Percentiles rank a stretch among this genome's conserved stretches.
phyloP scores from a whole-genome alignment of 2,888 invertebrate genomes.

The Augiades crinisus region DNA sequence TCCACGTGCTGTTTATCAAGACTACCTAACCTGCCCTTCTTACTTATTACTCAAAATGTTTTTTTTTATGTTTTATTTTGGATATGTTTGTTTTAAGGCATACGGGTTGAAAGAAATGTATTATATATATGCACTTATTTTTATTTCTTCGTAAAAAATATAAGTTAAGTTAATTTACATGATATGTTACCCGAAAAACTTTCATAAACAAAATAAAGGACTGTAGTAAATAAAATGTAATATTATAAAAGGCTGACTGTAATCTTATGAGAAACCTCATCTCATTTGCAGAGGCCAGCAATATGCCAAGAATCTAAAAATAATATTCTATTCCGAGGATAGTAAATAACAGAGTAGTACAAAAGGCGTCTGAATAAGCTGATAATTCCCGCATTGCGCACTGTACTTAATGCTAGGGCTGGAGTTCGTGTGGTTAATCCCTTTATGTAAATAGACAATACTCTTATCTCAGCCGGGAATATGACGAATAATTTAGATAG shows the following conservation, averaged over 20 bases:
- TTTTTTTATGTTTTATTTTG: no score
- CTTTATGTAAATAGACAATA: slow-evolving; percentile 47
- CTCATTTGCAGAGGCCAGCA: background rate
- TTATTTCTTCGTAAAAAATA: no score
- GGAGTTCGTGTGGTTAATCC: slow-evolving; percentile 39
- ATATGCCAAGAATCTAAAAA: slow-evolving; percentile 12
- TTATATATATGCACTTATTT: no score
- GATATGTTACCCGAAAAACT: no score
- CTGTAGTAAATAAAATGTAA: background rate
- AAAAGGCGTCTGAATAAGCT: slow-evolving; percentile 33
- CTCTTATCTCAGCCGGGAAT: background rate
- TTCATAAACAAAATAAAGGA: no score
- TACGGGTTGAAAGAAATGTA: no score
- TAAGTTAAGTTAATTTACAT: no score
- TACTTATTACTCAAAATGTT: no score
- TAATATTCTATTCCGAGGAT: slow-evolving; percentile 19
- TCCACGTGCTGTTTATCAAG: no score
- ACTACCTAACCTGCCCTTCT: no score
- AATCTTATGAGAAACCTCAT: background rate
- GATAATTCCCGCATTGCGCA: slow-evolving; percentile 38
- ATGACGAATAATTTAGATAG: background rate
- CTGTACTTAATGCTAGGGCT: slow-evolving; percentile 44
- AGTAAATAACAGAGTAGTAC: slow-evolving; percentile 28
- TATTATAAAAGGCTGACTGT: no score
- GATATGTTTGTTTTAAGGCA: no score